Base-by-base conservation (phyloP, 1,140 invertebrate species). In the Lepidostoma basale region DNA sequence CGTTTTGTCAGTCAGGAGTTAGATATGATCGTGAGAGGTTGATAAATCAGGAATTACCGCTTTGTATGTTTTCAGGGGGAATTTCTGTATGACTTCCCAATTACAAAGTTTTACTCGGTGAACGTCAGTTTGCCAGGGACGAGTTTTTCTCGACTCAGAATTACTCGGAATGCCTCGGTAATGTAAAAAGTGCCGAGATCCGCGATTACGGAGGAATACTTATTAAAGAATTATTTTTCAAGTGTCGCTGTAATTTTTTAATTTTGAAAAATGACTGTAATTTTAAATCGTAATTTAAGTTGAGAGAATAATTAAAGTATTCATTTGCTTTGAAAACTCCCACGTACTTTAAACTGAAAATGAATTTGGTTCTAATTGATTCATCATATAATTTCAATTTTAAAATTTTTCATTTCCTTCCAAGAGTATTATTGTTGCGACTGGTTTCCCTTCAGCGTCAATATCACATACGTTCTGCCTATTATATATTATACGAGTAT, bases 41-140 rank as follows among this genome's bases (percentile, higher is more conserved):
- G 33, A 59, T 59, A 59, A 59, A 59, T 59, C 33, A 23, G 3
- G 22, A 59, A 40, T 30, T 12, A 6, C 33, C 23, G 18, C 33
- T 59, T 40, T 59, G 22, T 59, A 59, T 59, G 54, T 59, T 59
- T 23, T 59, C 36, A 59, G 23, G 30, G 10, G 54, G 33, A 59
- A 59, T 22, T 59, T 59, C 54, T 59, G 20, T 39, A 59, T 59
- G 54, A 59, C 54, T 59, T 59, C 30, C 54, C 54, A 59, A 59
- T 59, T 59, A 59, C 54, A 22, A 59, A 59, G 30, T 59, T 59
- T 23, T 59, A 18, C 6, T 18, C 5, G 14, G 49, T 12, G 36
- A 20, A 40, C 52, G 52, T 59, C 54, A 59, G 14, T 22, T 18
- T 40, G 23, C 22, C 33, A 1, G 0, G 6, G 22, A 59, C n/a